Evolutionary conservation across 2,888 invertebrate genomes (phyloP).

Genomic region (Tortrix viridana): DNA sequence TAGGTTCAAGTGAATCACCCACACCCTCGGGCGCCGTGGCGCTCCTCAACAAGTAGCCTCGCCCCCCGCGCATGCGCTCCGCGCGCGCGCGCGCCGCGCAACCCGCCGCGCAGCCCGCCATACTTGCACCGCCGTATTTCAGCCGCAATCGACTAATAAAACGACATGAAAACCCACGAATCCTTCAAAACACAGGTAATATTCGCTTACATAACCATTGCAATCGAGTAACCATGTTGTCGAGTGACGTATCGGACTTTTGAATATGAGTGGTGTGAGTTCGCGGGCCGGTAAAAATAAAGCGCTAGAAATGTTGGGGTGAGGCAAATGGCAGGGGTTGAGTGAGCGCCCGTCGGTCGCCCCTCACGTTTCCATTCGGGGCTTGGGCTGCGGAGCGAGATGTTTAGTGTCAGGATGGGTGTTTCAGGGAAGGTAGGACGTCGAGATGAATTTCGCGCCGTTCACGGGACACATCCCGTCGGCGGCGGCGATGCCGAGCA

Average conservation of each 20-base stretch:
- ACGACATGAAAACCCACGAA: slow-evolving; percentile 65
- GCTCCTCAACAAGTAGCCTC: slow-evolving; percentile 7
- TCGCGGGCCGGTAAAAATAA: slow-evolving; percentile 81
- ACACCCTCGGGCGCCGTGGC: slow-evolving; percentile 40
- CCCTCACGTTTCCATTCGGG: slow-evolving; percentile 55
- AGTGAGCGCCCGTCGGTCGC: slow-evolving; percentile 74
- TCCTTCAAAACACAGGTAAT: slow-evolving; percentile 64
- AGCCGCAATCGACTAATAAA: slow-evolving; percentile 64
- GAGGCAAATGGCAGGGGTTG: slow-evolving; percentile 83
- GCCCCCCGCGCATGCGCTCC: slow-evolving; percentile 36
- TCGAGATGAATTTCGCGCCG: slow-evolving; percentile 92
- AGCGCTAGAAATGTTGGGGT: slow-evolving; percentile 78
- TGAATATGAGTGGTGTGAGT: slow-evolving; percentile 73
- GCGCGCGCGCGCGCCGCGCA: slow-evolving; percentile 62
- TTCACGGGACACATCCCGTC: slow-evolving; percentile 92
- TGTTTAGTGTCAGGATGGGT: slow-evolving; percentile 1
- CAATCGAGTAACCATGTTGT: slow-evolving; percentile 35
- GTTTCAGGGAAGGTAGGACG: slow-evolving; percentile 43
- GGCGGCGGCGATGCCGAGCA: slow-evolving; percentile 89
- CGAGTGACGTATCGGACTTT: slow-evolving; percentile 45
- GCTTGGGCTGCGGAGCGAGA: slow-evolving; percentile 26
- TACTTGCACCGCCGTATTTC: slow-evolving; percentile 66
- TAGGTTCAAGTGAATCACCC: slow-evolving; percentile 16
- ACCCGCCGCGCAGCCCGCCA: slow-evolving; percentile 63
- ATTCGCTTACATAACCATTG: slow-evolving; percentile 44